A percentile compares a stretch with the other conserved stretches of the same genome.
phyloP scores from a whole-genome alignment of 2,113 vertebrate species.

The Sinocyclocheilus rhinocerous region DNA sequence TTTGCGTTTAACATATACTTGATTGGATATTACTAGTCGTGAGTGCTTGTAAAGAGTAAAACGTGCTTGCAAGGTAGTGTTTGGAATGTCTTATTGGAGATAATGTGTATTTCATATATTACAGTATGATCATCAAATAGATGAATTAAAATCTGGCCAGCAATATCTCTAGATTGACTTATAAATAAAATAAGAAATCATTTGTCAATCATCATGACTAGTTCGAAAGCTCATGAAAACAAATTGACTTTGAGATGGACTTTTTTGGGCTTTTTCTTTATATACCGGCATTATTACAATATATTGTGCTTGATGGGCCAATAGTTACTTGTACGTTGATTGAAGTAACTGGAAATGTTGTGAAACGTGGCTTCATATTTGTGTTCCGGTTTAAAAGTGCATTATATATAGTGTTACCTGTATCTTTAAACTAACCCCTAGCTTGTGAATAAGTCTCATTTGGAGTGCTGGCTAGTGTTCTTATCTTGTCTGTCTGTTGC shows the following conservation, averaged over 20 bases:
- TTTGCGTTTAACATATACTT: not conserved
- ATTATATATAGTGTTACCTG: not conserved
- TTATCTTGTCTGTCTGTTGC: constrained; percentile 42
- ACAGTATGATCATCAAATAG: not conserved
- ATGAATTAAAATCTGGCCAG: not conserved
- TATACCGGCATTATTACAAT: not conserved
- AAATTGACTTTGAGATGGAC: not conserved
- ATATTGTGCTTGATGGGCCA: not conserved
- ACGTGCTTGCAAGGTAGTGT: not conserved
- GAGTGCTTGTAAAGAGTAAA: not conserved
- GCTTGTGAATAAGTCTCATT: constrained; percentile 24
- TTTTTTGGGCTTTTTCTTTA: not conserved
- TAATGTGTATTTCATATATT: not conserved
- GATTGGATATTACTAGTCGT: not conserved
- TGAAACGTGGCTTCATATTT: not conserved
- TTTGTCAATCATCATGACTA: not conserved
- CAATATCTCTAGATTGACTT: not conserved
- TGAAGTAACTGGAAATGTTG: not conserved
- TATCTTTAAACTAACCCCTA: not conserved
- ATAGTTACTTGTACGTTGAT: not conserved
- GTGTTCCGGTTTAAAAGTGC: not conserved
- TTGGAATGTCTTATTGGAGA: not conserved
- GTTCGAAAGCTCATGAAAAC: not conserved
- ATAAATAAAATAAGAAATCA: not conserved
- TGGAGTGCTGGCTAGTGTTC: not conserved